Evolutionary conservation across 2,113 vertebrate species (phyloP).

Genomic region (Ciconia stormi): DNA sequence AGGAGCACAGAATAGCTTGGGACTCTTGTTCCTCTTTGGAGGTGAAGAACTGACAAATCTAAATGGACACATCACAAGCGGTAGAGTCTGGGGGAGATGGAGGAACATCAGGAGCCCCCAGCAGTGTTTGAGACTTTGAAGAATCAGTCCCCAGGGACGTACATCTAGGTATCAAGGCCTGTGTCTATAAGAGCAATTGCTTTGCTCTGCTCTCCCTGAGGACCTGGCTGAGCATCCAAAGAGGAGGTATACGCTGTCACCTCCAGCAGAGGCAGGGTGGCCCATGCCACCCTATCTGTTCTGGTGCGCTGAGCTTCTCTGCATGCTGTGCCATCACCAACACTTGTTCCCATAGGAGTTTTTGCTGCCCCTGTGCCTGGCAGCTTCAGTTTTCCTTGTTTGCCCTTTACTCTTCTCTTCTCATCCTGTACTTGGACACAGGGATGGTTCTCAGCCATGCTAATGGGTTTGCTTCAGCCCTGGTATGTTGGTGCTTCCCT

Average conservation of each 20-base stretch:
- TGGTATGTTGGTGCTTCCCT: neutral
- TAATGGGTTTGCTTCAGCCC: neutral
- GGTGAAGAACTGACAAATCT: neutral
- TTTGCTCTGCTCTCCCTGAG: neutral
- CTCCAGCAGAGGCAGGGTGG: neutral
- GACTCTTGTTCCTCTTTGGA: neutral
- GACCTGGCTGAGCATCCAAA: neutral
- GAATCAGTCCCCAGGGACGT: neutral
- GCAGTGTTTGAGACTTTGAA: neutral
- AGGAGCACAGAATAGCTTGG: neutral
- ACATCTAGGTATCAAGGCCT: neutral
- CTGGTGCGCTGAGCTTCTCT: neutral
- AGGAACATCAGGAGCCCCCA: neutral
- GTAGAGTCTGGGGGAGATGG: neutral
- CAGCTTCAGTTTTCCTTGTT: neutral
- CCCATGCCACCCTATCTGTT: neutral
- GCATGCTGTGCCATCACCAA: neutral
- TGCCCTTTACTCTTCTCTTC: neutral
- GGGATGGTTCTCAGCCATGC: neutral
- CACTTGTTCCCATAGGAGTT: neutral
- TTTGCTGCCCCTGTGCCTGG: neutral
- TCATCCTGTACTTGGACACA: neutral
- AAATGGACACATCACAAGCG: neutral
- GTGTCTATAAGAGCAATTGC: neutral
- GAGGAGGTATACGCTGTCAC: rapidly evolving